phyloP scores from a whole-genome alignment of 2,888 invertebrate genomes.

The Hecatera dysodea region DNA sequence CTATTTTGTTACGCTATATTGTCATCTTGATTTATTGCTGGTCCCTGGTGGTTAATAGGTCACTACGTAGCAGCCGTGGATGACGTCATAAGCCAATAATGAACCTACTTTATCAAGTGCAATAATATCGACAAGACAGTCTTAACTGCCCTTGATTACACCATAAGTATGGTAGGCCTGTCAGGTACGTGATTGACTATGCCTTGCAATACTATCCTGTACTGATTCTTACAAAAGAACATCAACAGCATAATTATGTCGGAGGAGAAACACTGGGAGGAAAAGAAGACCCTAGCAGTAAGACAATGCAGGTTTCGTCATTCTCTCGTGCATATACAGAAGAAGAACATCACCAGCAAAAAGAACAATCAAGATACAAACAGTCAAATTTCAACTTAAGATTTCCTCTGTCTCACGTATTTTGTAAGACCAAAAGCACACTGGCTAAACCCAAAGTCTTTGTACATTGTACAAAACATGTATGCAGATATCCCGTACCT shows the following conservation, averaged over 20 bases:
- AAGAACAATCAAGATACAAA: not conserved
- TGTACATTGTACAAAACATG: slow-evolving; percentile 39
- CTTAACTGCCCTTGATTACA: not conserved
- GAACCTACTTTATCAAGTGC: slow-evolving; percentile 26
- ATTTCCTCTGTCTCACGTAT: slow-evolving; percentile 13
- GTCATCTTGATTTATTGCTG: slow-evolving; percentile 41
- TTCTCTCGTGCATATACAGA: too few relatives aligned
- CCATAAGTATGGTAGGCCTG: not conserved
- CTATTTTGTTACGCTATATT: slow-evolving; percentile 51
- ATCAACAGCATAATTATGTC: too few relatives aligned
- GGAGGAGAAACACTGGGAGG: too few relatives aligned
- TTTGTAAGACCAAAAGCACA: slow-evolving; percentile 14
- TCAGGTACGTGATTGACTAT: not conserved
- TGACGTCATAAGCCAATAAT: slow-evolving; percentile 32
- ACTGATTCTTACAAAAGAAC: too few relatives aligned
- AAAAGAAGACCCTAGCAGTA: too few relatives aligned
- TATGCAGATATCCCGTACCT: slow-evolving; percentile 33
- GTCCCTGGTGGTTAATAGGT: slow-evolving; percentile 33
- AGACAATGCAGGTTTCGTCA: too few relatives aligned
- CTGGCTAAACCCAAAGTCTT: slow-evolving; percentile 14
- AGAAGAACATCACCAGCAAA: not conserved
- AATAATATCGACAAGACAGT: slow-evolving; percentile 18
- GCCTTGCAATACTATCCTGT: not conserved
- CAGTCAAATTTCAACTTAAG: not conserved
- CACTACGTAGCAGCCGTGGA: slow-evolving; percentile 13